phyloP scores from a whole-genome alignment of 2,113 vertebrate genomes.

The Esox niger region DNA sequence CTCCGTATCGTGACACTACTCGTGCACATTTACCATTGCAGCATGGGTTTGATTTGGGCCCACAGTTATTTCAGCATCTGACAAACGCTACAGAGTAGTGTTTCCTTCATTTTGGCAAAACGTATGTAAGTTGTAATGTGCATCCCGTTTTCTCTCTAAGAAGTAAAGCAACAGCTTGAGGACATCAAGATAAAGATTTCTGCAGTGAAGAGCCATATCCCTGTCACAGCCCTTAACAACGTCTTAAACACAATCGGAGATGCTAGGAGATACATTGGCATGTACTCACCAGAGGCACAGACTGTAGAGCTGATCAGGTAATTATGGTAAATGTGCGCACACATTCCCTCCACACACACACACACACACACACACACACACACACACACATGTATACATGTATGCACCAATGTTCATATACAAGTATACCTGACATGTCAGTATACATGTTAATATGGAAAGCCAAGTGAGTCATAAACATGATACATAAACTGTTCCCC shows the following conservation, averaged over 20 bases:
- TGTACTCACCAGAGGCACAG: not conserved
- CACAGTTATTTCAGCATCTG: no score
- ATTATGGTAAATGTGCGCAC: accelerated
- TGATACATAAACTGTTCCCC: no score
- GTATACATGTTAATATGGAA: no score
- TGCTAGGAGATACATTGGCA: accelerated
- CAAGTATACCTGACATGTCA: no score
- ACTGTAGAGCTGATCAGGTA: slow-evolving; percentile 66
- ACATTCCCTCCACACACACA: not conserved
- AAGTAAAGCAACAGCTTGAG: slow-evolving; percentile 47
- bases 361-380: not conserved
- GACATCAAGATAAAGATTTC: slow-evolving; percentile 58
- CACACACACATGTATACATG: not conserved
- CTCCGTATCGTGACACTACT: no score
- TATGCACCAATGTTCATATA: no score
- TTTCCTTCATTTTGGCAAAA: slow-evolving; percentile 53
- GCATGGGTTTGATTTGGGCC: no score
- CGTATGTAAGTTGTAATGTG: slow-evolving; percentile 68
- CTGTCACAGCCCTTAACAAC: not conserved
- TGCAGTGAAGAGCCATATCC: slow-evolving; percentile 32
- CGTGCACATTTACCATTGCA: no score
- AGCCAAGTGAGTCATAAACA: no score
- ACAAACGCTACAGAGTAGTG: no score
- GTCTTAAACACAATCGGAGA: slow-evolving; percentile 14
- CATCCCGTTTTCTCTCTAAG: slow-evolving; percentile 52